Evolutionary conservation across 1,140 invertebrate genomes (phyloP).

Genomic region (Dreissena polymorpha): DNA sequence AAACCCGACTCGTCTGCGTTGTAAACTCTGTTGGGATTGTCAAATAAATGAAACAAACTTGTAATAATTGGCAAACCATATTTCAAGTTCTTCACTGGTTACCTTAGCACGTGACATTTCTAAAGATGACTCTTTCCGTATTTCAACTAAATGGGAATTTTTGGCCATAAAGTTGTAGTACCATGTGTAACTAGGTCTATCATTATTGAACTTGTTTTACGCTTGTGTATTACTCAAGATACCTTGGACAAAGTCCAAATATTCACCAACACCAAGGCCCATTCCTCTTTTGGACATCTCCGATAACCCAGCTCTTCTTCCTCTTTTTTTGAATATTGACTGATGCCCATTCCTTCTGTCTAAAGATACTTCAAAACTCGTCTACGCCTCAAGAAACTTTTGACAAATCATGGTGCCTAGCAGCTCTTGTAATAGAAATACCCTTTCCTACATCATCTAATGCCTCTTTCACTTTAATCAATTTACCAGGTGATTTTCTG

Average conservation of each 20-base stretch:
- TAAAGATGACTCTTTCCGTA: slow-evolving; percentile 28
- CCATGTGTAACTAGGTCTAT: slow-evolving; percentile 39
- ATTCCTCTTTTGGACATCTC: slow-evolving; percentile 54
- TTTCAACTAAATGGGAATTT: slow-evolving; percentile 28
- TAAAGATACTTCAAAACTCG: slow-evolving; percentile 12
- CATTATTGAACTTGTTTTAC: slow-evolving; percentile 5
- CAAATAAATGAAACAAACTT: slow-evolving; percentile 49
- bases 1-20: too few species aligned
- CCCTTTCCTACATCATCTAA: neutral
- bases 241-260: slow-evolving; percentile 49
- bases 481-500: slow-evolving; percentile 34
- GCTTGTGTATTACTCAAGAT: slow-evolving; percentile 26
- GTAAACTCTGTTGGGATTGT: slow-evolving; percentile 51
- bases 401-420: neutral
- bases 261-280: too few species aligned
- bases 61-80: slow-evolving; percentile 24
- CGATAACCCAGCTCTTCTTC: slow-evolving; percentile 44
- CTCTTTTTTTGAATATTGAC: slow-evolving; percentile 53
- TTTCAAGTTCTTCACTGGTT: slow-evolving; percentile 15
- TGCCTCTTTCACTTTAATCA: neutral
- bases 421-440: neutral
- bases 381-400: slow-evolving; percentile 7
- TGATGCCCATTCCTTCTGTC: slow-evolving; percentile 44
- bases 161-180: slow-evolving; percentile 35
- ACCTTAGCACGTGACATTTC: slow-evolving; percentile 39